Evolutionary conservation across 2,113 vertebrate genomes (phyloP), one percentile per base, ranked within the genome.

Genomic region (Chaetodon trifascialis): DNA sequence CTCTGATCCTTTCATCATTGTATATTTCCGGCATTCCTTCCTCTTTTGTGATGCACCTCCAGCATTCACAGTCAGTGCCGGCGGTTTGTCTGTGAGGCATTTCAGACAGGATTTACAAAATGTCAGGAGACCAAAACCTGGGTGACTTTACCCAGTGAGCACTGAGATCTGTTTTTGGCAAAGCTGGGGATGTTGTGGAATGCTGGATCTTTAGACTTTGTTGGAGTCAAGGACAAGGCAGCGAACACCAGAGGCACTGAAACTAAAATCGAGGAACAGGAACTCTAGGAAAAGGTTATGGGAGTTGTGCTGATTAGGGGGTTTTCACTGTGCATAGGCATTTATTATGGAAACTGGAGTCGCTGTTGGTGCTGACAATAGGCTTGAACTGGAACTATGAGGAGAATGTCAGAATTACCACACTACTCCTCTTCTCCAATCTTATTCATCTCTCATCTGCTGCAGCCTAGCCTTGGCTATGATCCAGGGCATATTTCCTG

Each of bases 101-200:
- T 82, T 88, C 79, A 88, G 76, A 74, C 55, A 46, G 81, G 64
- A 86, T 85, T 83, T 77, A 68, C 51, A 76, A 83, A 87, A 82
- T 86, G 86, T 89, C 86, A 90, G 77, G 77, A 77, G 79, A 85
- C 69, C 68, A 70, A 70, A 90, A 80, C 86, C 60, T 67, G 49
- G 56, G 71, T 85, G 84, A 77, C 78, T 84, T 74, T 25, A 76
- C 76, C 47, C 38, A 42, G 66, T 16, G 2, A 79, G 60, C 5
- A 4, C 58, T 54, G 77, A 65, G 80, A 75, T 86, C 64, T 87
- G 77, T 82, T 36, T 9, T 15, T 52, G 55, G 79, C 11, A 79
- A 73, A 86, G 38, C 66, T 11, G 47, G 40, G 30, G 64, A 59
- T 80, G 79, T 81, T 74, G 62, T 49, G 10, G 77, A 80, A 64